These are phyloP conservation scores for Colletes latitarsis DNA, from an alignment of 1,140 invertebrate genomes.

Conservation along the genomic window DNA sequence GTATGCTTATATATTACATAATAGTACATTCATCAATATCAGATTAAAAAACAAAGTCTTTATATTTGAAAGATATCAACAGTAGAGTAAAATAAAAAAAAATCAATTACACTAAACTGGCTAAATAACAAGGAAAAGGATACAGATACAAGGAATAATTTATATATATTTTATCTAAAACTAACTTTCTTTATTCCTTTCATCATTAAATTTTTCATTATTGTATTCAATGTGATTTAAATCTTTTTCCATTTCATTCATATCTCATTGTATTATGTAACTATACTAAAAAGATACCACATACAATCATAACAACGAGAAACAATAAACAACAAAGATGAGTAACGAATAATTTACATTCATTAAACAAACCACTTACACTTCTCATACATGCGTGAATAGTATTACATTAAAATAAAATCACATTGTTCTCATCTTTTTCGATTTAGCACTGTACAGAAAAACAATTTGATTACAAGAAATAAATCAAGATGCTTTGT, in stretches of 20 bases:
- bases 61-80: too few relatives aligned
- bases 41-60: too few relatives aligned
- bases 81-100: neutral
- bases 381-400: slow-evolving; percentile 38
- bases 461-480: slow-evolving; percentile 14
- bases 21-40: too few relatives aligned
- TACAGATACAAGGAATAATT: slow-evolving; percentile 10
- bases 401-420: slow-evolving; percentile 42
- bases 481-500: slow-evolving; percentile 6
- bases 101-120: neutral
- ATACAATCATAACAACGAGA: slow-evolving; percentile 58
- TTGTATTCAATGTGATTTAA: slow-evolving; percentile 61
- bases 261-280: slow-evolving; percentile 46
- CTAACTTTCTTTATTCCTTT: slow-evolving; percentile 64
- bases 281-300: slow-evolving; percentile 53
- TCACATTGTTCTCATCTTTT: slow-evolving; percentile 36
- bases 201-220: slow-evolving; percentile 52
- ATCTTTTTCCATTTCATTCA: slow-evolving; percentile 43
- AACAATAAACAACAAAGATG: slow-evolving; percentile 59
- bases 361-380: slow-evolving; percentile 51
- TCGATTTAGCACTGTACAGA: slow-evolving; percentile 3
- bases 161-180: slow-evolving; percentile 52
- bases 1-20: too few relatives aligned
- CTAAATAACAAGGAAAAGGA: neutral
- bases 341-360: slow-evolving; percentile 59